Base-by-base conservation (phyloP, 2,888 invertebrate species). In the Actias luna region DNA sequence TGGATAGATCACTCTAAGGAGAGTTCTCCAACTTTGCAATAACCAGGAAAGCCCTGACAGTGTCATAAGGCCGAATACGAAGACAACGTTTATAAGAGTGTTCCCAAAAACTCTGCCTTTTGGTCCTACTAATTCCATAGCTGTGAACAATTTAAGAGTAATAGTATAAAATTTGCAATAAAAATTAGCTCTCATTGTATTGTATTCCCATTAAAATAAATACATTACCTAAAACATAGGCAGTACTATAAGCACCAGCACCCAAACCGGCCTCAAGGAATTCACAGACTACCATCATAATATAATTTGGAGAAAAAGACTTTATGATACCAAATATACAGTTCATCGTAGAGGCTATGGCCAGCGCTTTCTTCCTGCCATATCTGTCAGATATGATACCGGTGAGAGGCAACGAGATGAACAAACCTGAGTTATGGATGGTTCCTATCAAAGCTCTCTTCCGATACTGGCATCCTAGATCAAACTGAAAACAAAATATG, bases 71-170 rank as follows among this genome's bases (percentile, higher is more conserved):
- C 97, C 97, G 22, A 95, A 75, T 0, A 96, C 95, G 75, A 95
- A 97, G 67, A 96, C 94, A 29, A 94, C 93, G 66, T 95, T 95
- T 60, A 96, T 94, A 39, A 96, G 82, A 10, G 96, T 95, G 64
- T 96, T 96, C 10, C 95, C 96, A 58, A 97, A 88, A 0, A 97
- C 96, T 69, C 97, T 93, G 61, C 95, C 94, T 68, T 94, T 94
- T 12, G 96, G 96, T 0, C 96, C 96, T 1, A 97, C 96, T 66
- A 97, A 87, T 82, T 97, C 97, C 84, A 97, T 94, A 31, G 95
- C 96, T 96, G 85, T 52, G 90, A 92, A 63, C 18, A 64, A 72
- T 12, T 50, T 4, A 50, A 50, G 25, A 1, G 22, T 50, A 25
- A 50, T 1, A 10, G 8, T 25, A 50, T 50, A 2, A 25, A 25